phyloP scores from a whole-genome alignment of 1,140 invertebrate genomes.

The Pemphigus obesinymphae region DNA sequence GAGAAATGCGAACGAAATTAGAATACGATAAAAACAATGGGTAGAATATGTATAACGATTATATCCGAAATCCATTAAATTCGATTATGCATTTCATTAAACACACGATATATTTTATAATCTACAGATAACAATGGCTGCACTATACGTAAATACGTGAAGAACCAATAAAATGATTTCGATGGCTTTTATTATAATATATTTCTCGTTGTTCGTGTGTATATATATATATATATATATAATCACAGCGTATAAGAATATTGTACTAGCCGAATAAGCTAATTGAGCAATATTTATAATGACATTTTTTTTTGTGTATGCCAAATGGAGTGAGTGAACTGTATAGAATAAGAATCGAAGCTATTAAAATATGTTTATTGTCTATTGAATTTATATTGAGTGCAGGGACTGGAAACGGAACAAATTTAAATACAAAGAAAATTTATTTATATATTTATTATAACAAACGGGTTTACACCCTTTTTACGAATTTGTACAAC shows the following conservation, averaged over 20 bases:
- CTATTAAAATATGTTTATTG: neutral
- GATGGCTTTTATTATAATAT: neutral
- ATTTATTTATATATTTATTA: no score
- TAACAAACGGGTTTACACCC: no score
- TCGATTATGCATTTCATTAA: slow-evolving; percentile 23
- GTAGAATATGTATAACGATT: slow-evolving; percentile 6
- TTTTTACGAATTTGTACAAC: no score
- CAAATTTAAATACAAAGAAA: no score
- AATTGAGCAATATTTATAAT: neutral
- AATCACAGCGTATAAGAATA: neutral
- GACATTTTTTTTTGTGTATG: neutral
- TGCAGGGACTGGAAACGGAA: no score
- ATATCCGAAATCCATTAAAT: slow-evolving; percentile 22
- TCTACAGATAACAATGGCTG: neutral
- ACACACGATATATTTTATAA: no score
- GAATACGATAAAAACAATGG: slow-evolving; percentile 38
- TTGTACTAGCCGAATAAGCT: neutral
- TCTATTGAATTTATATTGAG: neutral
- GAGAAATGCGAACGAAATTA: slow-evolving; percentile 1
- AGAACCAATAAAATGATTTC: slow-evolving; percentile 7
- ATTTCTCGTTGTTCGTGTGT: neutral
- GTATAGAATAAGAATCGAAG: neutral
- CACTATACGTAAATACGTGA: no score
- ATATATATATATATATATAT: no score
- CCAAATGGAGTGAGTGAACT: neutral